Evolutionary conservation across 2,888 invertebrate genomes (phyloP), one percentile per base, ranked within the genome.

Genomic region (Diarsia dahlii): DNA sequence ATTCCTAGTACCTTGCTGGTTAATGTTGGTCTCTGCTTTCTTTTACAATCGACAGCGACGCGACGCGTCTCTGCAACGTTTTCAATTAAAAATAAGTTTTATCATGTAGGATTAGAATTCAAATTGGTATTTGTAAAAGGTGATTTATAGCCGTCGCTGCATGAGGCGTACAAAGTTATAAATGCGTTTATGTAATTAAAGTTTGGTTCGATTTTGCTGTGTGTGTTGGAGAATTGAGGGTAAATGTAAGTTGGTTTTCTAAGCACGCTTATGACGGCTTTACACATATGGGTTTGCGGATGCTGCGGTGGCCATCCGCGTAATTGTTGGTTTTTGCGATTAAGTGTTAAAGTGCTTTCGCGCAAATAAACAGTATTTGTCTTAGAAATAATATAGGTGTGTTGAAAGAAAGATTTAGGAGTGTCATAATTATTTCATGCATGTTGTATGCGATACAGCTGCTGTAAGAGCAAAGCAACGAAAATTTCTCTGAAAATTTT

Each of bases 1-100:
- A 76, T 90, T 92, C 95, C 95, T 95, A 92, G 95, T 95, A 95
- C 84, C 91, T 93, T 88, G 94, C 91, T 95, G 94, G 91, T 88
- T 89, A 90, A 89, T 94, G 94, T 92, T 95, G 90, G 91, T 89
- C 89, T 92, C 93, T 93, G 90, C 88, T 89, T 87, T 89, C 87
- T 88, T 91, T 89, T 87, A 86, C 85, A 78, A 80, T 81, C 88
- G 82, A 88, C 82, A 84, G 69, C 71, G 66, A 81, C 66, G n/a
- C 52, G 67, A 71, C 34, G 76, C 66, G 68, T 60, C 69, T 76
- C 60, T 10, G 50, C n/a, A 18, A 76, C 34, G 28, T 50, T 64
- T 66, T 69, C 71, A 76, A 71, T 68, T 76, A 76, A 85, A 84
- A 78, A 85, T 83, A 78, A 78, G 66, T 83, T 85, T 73, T 83